Percentiles rank a stretch among this genome's conserved stretches.
Conservation (phyloP, 2,888 invertebrate genomes). For the Zootermopsis nevadensis region DNA sequence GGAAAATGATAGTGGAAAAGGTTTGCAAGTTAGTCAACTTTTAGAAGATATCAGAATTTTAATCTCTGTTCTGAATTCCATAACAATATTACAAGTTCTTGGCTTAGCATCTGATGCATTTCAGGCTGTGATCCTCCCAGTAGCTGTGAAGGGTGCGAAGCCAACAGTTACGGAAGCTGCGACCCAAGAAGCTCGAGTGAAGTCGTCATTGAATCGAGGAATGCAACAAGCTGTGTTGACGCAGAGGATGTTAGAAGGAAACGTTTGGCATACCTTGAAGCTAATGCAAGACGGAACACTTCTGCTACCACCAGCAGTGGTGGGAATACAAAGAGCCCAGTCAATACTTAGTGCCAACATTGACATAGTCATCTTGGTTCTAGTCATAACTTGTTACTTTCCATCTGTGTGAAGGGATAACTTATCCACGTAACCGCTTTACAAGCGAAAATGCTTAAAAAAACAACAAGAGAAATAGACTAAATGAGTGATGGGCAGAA, state of each 20-base stretch:
- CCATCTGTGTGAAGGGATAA: not conserved
- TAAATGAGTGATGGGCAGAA: not conserved
- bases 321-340: not conserved
- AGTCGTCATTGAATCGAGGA: not conserved
- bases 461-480: not conserved
- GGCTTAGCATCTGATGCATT: constrained; percentile 9
- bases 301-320: not conserved
- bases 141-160: not conserved
- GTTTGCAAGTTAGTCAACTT: too few species aligned
- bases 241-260: constrained; percentile 56
- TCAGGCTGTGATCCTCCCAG: constrained; percentile 37
- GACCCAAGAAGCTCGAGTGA: not conserved
- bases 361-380: not conserved
- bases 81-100: too few species aligned
- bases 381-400: constrained; percentile 28
- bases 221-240: constrained; percentile 48
- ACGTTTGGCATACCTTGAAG: constrained; percentile 56
- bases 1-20: too few species aligned
- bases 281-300: constrained; percentile 1
- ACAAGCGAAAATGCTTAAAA: not conserved
- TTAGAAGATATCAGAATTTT: too few species aligned
- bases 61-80: too few species aligned
- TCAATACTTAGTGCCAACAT: constrained; percentile 32
- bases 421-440: not conserved
- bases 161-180: not conserved